phyloP scores from a whole-genome alignment of 2,113 vertebrate genomes.

The Genyomyrus donnyi region DNA sequence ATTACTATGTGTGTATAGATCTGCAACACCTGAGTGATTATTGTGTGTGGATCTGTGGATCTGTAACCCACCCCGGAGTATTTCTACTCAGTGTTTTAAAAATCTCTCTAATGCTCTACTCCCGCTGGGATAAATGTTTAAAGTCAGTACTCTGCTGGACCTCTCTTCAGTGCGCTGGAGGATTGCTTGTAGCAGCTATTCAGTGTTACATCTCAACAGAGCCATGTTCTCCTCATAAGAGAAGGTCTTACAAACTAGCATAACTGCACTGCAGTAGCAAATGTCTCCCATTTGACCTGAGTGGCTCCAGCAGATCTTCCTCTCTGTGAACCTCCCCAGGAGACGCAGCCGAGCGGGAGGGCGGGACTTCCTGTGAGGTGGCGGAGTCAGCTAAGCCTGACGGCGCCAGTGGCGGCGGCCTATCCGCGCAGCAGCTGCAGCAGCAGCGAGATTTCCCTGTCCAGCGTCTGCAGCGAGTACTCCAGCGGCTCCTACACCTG shows the following conservation, averaged over 20 bases:
- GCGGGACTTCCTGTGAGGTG: slow-evolving; percentile 58
- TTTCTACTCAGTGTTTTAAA: neutral
- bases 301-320: neutral
- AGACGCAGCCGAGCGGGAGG: slow-evolving; percentile 67
- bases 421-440: slow-evolving; percentile 82
- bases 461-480: slow-evolving; percentile 86
- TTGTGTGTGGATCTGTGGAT: neutral
- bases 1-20: slow-evolving; percentile 5
- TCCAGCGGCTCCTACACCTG: slow-evolving; percentile 86
- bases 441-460: slow-evolving; percentile 83
- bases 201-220: neutral
- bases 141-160: neutral
- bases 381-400: slow-evolving; percentile 65
- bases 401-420: slow-evolving; percentile 47
- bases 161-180: neutral
- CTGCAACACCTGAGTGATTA: neutral
- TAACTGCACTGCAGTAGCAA: neutral
- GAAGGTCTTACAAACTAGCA: neutral
- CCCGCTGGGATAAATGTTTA: neutral
- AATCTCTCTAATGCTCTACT: neutral
- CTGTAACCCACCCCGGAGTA: neutral
- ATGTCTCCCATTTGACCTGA: neutral
- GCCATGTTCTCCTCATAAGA: neutral
- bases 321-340: slow-evolving; percentile 46
- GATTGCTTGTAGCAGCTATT: neutral